Evolutionary conservation across 2,113 vertebrate genomes (phyloP).

Genomic region (Rhea pennata): DNA sequence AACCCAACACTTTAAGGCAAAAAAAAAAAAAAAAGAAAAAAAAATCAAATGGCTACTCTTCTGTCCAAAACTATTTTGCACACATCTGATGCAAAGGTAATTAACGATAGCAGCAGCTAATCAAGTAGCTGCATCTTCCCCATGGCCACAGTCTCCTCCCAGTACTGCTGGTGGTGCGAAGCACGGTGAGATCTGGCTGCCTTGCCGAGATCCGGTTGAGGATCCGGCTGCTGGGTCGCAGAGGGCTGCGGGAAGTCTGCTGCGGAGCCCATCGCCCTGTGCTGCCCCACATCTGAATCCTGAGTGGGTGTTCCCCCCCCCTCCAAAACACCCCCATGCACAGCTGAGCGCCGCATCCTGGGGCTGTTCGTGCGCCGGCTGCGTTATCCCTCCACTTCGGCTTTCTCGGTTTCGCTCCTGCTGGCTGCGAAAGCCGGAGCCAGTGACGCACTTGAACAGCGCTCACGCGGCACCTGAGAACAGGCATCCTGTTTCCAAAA

Average conservation of each 20-base stretch:
- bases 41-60: not conserved
- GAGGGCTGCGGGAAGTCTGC: not conserved
- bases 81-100: too few species aligned
- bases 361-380: not conserved
- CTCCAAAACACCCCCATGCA: fast-evolving
- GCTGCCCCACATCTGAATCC: not conserved
- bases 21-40: not conserved
- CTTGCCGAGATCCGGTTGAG: not conserved
- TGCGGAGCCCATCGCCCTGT: fast-evolving
- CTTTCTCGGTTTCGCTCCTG: not conserved
- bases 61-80: not conserved
- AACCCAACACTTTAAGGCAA: not conserved
- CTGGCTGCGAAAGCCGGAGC: not conserved
- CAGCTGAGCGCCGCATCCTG: fast-evolving
- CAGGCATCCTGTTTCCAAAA: conserved; percentile 33
- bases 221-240: not conserved
- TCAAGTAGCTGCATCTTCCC: fast-evolving
- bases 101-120: not conserved
- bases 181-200: not conserved
- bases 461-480: fast-evolving
- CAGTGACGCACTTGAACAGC: not conserved
- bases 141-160: fast-evolving
- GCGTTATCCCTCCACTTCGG: not conserved
- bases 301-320: fast-evolving
- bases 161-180: fast-evolving